Evolutionary conservation across 2,888 invertebrate genomes (phyloP).

Genomic region (Cecidostiba fungosa): DNA sequence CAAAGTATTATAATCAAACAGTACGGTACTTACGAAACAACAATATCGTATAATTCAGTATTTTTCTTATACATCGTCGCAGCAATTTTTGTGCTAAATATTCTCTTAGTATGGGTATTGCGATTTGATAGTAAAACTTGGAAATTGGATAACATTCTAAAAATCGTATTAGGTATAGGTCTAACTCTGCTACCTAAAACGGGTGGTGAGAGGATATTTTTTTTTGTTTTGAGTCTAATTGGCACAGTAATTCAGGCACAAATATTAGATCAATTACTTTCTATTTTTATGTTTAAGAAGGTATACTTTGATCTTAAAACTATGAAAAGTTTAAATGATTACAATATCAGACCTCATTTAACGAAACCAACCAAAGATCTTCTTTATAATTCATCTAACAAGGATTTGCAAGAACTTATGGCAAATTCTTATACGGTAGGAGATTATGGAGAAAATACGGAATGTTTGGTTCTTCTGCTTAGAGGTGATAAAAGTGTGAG

Average conservation of each 20-base stretch:
- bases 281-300: neutral
- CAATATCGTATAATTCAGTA: neutral
- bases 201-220: neutral
- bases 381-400: neutral
- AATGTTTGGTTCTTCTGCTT: neutral
- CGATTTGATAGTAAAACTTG: neutral
- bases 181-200: neutral
- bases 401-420: neutral
- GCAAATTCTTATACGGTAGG: neutral
- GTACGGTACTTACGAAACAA: neutral
- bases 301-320: neutral
- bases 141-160: neutral
- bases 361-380: neutral
- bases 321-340: neutral
- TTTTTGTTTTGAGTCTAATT: neutral
- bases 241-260: neutral
- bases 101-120: too few species aligned
- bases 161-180: neutral
- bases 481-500: neutral
- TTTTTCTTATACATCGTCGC: too few species aligned
- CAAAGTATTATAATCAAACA: neutral
- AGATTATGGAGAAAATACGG: neutral
- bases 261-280: neutral
- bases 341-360: neutral
- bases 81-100: too few species aligned